These are phyloP conservation scores for Anguilla japonica DNA, from an alignment of 2,113 vertebrate species.

Conservation along the genomic window DNA sequence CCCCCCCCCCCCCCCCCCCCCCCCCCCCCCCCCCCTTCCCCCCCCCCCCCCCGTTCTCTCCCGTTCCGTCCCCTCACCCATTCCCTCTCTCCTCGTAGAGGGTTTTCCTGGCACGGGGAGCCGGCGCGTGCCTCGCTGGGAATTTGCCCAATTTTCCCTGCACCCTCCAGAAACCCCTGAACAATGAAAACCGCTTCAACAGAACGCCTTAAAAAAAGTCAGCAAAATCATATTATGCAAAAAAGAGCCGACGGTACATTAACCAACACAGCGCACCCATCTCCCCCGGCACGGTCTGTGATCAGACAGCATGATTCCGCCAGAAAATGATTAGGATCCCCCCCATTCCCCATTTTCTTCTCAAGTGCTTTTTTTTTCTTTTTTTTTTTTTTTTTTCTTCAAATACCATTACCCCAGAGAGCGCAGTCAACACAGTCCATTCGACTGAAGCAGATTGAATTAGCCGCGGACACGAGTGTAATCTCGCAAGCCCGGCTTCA, in stretches of 20 bases:
- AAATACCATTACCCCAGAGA: constrained; percentile 34
- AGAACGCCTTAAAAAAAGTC: neutral
- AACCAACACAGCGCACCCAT: neutral
- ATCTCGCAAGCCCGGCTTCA: constrained; percentile 46
- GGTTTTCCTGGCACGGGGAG: neutral
- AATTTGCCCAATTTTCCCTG: neutral
- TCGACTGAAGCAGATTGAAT: constrained; percentile 57
- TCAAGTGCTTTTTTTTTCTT: constrained; percentile 23
- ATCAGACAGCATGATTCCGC: constrained; percentile 43
- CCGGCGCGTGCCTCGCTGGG: neutral
- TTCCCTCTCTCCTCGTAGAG: neutral
- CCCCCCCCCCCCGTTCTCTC: too few relatives aligned
- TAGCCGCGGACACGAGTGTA: constrained; percentile 49
- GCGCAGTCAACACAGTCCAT: constrained; percentile 45
- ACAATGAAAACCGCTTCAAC: neutral
- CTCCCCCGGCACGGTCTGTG: neutral
- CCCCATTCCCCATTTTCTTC: constrained; percentile 16
- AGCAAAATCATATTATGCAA: neutral
- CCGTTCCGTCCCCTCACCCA: too few relatives aligned
- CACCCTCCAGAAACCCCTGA: neutral
- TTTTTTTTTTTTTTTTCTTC: constrained; percentile 13
- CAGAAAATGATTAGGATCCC: constrained; percentile 44
- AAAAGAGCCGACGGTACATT: neutral
- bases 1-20: too few relatives aligned
- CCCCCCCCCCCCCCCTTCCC: too few relatives aligned